Conservation (phyloP, 2,113 vertebrate genomes). For the Corvus moneduloides region DNA sequence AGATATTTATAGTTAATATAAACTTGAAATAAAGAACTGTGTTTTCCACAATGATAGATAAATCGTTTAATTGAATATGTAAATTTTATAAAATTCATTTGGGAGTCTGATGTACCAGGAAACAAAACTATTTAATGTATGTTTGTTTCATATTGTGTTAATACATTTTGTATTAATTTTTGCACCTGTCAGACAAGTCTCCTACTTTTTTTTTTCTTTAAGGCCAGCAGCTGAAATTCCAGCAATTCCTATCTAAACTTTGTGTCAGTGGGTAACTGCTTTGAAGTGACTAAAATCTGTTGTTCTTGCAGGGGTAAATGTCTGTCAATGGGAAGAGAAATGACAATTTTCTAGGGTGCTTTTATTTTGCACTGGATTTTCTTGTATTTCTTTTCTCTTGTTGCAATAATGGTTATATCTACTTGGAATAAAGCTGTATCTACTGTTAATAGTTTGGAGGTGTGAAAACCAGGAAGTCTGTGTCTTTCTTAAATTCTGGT, state of each 20-base stretch:
- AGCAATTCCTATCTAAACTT: neutral
- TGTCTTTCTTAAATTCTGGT: neutral
- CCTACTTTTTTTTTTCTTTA: neutral
- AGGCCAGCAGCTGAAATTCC: neutral
- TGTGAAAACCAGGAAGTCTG: neutral
- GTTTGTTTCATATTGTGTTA: constrained; percentile 59
- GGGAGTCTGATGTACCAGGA: neutral
- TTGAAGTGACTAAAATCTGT: neutral
- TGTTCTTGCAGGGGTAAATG: neutral
- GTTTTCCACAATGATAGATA: constrained; percentile 4
- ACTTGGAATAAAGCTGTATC: constrained; percentile 64
- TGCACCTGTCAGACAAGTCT: constrained; percentile 59
- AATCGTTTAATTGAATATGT: neutral
- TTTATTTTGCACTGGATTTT: constrained; percentile 73
- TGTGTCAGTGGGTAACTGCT: neutral
- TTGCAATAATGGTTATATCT: constrained; percentile 24
- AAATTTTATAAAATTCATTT: constrained; percentile 49
- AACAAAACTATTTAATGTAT: constrained; percentile 69
- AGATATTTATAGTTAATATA: constrained; percentile 76
- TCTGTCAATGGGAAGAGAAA: neutral
- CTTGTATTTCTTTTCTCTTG: constrained; percentile 34
- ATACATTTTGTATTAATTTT: constrained; percentile 64
- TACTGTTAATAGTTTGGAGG: constrained; percentile 23
- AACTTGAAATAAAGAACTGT: constrained; percentile 55
- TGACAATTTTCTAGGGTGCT: constrained; percentile 45